A percentile compares a stretch with the other conserved stretches of the same genome.
Conservation (phyloP, 2,113 vertebrate species). For the Benitochromis conjunctus region DNA sequence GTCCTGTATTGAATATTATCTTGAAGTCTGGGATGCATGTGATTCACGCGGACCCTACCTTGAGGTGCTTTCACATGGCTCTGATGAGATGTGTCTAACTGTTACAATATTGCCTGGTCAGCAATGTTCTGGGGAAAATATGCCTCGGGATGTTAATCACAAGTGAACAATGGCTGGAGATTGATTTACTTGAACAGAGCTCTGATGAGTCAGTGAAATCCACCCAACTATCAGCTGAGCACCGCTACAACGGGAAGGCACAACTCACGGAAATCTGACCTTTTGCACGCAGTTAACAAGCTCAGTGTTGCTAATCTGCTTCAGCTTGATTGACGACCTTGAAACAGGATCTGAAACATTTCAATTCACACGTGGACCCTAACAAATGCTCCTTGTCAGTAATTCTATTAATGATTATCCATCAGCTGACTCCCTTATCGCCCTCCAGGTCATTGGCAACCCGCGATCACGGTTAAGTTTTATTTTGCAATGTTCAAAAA, state of each 20-base stretch:
- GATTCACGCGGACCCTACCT: not conserved
- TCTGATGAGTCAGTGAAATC: not conserved
- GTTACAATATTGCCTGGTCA: not conserved
- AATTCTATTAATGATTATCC: not conserved
- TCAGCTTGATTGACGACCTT: not conserved
- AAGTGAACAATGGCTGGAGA: not conserved
- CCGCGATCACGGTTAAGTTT: not conserved
- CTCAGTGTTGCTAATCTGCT: not conserved
- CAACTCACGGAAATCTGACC: not conserved
- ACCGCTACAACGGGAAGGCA: not conserved
- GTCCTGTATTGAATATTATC: not conserved
- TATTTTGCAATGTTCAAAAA: not conserved
- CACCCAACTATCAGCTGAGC: not conserved
- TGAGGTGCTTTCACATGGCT: not conserved
- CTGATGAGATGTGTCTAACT: not conserved
- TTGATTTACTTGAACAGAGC: not conserved
- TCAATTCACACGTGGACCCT: not conserved
- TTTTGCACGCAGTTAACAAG: not conserved
- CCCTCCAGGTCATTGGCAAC: not conserved
- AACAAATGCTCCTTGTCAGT: not conserved
- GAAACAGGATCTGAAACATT: not conserved
- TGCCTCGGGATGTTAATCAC: not conserved
- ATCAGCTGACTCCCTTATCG: fast-evolving
- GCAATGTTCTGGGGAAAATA: not conserved
- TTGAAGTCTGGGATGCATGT: not conserved